Evolutionary conservation across 2,113 vertebrate species (phyloP), one percentile per base, ranked within the genome.

Genomic region (Hirundichthys speculiger): DNA sequence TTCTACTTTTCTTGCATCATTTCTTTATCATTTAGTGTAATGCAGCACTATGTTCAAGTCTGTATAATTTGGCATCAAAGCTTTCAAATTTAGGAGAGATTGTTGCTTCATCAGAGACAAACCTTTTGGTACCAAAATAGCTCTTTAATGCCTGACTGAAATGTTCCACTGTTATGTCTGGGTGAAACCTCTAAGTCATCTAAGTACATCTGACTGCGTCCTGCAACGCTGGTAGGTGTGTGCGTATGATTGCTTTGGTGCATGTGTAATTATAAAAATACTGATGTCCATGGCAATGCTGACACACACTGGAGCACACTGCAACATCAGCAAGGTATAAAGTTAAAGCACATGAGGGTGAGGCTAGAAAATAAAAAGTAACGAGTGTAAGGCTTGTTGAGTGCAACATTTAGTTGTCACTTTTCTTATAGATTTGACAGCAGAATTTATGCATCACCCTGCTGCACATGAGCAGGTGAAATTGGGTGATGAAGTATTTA

Each of bases 271-370:
- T 45, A 14, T 22, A 24, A 58, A 18, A 27, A 58, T 43, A 38
- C 18, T 43, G 13, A 58, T 30, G 24, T 13, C n/a, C 38, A 52
- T 20, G 21, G 16, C 1, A n/a, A 1, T 16, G 21, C 34, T 49
- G 34, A 57, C 34, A 67, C 27, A 50, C 22, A 18, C 53, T 41
- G n/a, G 20, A n/a, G 11, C 25, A n/a, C 39, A 39, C 18, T 49
- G n/a, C n/a, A 43, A 38, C 47, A 45, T 58, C 39, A 25, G 47
- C 21, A 42, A 20, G 16, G 34, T 42, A 25, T 21, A 19, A 64
- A 5, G 13, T 41, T 18, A 19, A 41, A 27, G 12, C 16, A 41
- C 16, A 34, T 34, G 3, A 4, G 30, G 30, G 30, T 34, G 11
- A 34, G 11, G 9, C n/a, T n/a, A 7, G 9, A 34, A 54, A 54